Evolutionary conservation across 2,797 vertebrate species (phyloP).

Genomic region (Halcyon chelicuti): DNA sequence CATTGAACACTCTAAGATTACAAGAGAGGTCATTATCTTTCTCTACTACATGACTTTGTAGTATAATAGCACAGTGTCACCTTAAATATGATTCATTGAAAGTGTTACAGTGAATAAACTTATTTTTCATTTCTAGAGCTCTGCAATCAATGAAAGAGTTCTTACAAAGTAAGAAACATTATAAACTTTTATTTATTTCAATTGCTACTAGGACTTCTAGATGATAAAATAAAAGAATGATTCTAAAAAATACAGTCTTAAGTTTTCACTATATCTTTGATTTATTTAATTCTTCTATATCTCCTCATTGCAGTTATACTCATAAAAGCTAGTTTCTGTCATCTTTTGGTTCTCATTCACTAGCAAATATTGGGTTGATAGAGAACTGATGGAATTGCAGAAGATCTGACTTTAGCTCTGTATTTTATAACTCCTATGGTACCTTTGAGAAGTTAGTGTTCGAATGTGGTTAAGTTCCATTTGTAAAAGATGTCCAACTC

Average conservation of each 20-base stretch:
- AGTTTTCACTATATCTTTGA: not conserved
- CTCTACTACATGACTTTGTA: conserved; percentile 23
- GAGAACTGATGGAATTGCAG: not conserved
- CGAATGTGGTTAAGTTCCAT: not conserved
- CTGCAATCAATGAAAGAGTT: not conserved
- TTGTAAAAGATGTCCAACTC: not conserved
- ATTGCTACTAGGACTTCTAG: not conserved
- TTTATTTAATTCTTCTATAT: not conserved
- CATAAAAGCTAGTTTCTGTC: not conserved
- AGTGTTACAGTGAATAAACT: not conserved
- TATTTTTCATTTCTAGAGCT: conserved; percentile 1
- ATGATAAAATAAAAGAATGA: not conserved
- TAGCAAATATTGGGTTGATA: not conserved
- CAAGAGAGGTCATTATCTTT: conserved; percentile 45
- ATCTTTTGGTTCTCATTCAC: not conserved
- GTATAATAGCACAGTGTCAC: conserved; percentile 2
- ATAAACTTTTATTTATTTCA: not conserved
- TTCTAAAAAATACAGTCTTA: not conserved
- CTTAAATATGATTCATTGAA: conserved; percentile 36
- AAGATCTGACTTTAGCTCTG: not conserved
- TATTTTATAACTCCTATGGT: not conserved
- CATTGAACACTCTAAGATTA: conserved; percentile 22
- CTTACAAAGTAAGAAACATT: not conserved
- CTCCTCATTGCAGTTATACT: not conserved
- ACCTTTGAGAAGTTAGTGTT: not conserved